Evolutionary conservation across 2,888 invertebrate species (phyloP), one percentile per base, ranked within the genome.

Genomic region (Troglohyphantes excavatus): DNA sequence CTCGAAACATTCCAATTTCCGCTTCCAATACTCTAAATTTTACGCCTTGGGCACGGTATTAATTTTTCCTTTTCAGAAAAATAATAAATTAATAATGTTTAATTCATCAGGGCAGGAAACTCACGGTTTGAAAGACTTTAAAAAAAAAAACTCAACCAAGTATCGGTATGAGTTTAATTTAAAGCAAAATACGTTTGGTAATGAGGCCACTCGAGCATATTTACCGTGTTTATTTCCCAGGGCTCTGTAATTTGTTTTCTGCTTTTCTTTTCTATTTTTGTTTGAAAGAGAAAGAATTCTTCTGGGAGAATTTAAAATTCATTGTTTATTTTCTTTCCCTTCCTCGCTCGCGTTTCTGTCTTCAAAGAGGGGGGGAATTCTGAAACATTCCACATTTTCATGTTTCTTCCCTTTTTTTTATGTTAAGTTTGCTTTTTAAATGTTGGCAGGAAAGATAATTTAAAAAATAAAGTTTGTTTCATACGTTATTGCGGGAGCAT

Each of bases 301-400:
- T 17, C 13, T 23, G 26, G 26, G 33, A 65, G 65, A 39, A 78
- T 78, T 65, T 78, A 63, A 78, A 78, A 65, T 78, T 65, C 65
- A 65, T 78, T 78, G 78, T 78, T 65, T 65, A 75, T 59, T 78
- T 43, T 33, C 17, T 78, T 43, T 29, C 29, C 17, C 43, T 33
- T 33, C 33, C 11, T n/a, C n/a, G 29, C 68, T 33, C 7, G 68
- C 29, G 33, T 68, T 68, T 68, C n/a, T 68, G 29, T 68, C 68
- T n/a, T 33, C 29, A n/a, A n/a, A n/a, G n/a, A 33, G 68, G 33
- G n/a, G 19, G n/a, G 21, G 33, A 68, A n/a, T 68, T 33, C 33
- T 1, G 68, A 33, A 19, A 23, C 27, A 68, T 68, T 68, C 33
- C 33, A 29, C 33, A 29, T 53, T 7, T 33, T 17, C 68, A 68